Conservation (phyloP, 2,888 invertebrate genomes). For the Cryptocephalus moraei region DNA sequence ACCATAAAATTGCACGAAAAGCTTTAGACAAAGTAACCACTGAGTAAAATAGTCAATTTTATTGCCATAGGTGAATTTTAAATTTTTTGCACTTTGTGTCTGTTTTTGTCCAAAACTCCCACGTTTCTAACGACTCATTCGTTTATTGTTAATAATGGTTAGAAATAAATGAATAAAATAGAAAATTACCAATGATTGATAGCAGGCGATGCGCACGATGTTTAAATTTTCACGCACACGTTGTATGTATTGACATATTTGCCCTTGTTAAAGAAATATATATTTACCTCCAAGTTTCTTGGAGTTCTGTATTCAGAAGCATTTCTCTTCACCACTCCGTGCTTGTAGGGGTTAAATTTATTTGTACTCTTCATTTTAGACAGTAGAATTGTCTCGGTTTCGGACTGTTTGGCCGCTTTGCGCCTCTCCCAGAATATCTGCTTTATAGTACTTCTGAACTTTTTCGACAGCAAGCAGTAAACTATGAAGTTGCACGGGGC, state of each 20-base stretch:
- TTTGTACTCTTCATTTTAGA: conserved; percentile 22
- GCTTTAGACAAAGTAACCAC: no score
- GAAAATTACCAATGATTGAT: conserved; percentile 19
- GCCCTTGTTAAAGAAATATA: conserved; percentile 35
- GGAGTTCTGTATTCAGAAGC: conserved; percentile 32
- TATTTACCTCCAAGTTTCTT: conserved; percentile 39
- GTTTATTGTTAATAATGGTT: not conserved
- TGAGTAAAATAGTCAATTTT: no score
- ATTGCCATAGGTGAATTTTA: no score
- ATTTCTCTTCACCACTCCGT: conserved; percentile 27
- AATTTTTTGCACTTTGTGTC: no score
- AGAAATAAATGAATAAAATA: conserved; percentile 7
- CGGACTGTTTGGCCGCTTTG: conserved; percentile 21
- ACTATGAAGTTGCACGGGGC: conserved; percentile 68
- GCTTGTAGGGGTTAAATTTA: conserved; percentile 23
- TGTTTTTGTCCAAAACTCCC: no score
- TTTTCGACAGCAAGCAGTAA: conserved; percentile 66
- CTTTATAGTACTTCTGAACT: conserved; percentile 52
- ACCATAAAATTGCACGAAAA: no score
- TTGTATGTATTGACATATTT: conserved; percentile 34
- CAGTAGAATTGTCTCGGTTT: conserved; percentile 24
- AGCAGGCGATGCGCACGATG: conserved; percentile 2
- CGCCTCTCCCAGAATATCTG: conserved; percentile 29
- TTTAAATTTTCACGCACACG: conserved; percentile 16
- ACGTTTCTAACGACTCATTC: no score